These are phyloP conservation scores for Ceratitis capitata DNA, from an alignment of 1,140 invertebrate genomes.

Conservation along the genomic window DNA sequence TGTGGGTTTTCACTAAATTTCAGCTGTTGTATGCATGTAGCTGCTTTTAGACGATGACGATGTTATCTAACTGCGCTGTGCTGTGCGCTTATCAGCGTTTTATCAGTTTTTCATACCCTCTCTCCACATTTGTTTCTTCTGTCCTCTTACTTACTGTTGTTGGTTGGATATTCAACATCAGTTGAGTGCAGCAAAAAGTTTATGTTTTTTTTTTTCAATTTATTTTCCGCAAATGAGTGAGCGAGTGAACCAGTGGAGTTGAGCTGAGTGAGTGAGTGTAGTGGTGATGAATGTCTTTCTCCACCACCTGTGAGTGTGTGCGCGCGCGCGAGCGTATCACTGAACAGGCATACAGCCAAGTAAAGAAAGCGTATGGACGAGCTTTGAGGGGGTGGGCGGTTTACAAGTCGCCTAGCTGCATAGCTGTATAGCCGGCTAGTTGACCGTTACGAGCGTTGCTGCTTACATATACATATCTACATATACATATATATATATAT, in stretches of 20 bases:
- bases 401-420: too few species aligned
- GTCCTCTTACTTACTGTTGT: neutral
- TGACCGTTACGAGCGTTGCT: neutral
- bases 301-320: too few species aligned
- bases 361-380: neutral
- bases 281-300: too few species aligned
- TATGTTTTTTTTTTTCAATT: too few species aligned
- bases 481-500: too few species aligned
- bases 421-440: neutral
- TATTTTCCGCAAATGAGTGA: neutral
- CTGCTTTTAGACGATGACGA: constrained; percentile 55
- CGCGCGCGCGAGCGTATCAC: constrained; percentile 26
- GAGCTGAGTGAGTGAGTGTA: neutral
- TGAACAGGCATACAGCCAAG: constrained; percentile 17
- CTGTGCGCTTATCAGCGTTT: constrained; percentile 62
- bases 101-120: constrained; percentile 60
- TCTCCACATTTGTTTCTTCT: too few species aligned
- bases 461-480: too few species aligned
- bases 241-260: neutral
- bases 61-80: constrained; percentile 65
- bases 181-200: neutral
- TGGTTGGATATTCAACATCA: neutral
- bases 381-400: neutral
- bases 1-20: constrained; percentile 38
- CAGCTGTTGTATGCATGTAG: constrained; percentile 39